phyloP scores from a whole-genome alignment of 1,140 invertebrate genomes.

The Harpegnathos saltator region DNA sequence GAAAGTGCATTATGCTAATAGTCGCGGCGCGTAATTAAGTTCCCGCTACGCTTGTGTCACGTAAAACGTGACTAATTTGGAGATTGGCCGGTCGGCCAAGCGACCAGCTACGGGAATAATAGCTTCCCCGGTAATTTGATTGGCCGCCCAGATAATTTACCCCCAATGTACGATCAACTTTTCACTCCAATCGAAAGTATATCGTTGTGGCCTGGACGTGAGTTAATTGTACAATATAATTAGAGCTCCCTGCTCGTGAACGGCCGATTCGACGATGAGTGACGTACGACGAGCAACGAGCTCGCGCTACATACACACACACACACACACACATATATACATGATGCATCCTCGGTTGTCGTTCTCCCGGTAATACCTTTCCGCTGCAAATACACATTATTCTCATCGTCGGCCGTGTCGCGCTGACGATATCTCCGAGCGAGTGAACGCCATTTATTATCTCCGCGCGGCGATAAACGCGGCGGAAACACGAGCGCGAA shows the following conservation, averaged over 20 bases:
- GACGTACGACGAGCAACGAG: not conserved
- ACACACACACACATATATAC: too few relatives aligned
- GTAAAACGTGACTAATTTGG: slow-evolving; percentile 12
- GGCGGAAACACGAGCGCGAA: not conserved
- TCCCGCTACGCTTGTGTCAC: not conserved
- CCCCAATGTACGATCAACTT: not conserved
- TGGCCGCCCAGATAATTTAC: slow-evolving; percentile 14
- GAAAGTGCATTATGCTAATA: slow-evolving; percentile 31
- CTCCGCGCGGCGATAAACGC: not conserved
- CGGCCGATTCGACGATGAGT: not conserved
- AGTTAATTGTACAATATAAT: not conserved
- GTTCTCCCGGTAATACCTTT: not conserved
- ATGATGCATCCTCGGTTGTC: too few relatives aligned
- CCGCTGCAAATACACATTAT: not conserved
- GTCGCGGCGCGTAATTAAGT: slow-evolving; percentile 24
- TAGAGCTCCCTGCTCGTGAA: not conserved
- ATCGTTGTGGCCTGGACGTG: not conserved
- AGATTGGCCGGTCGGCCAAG: slow-evolving; percentile 7
- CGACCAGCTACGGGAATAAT: not conserved
- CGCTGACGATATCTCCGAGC: not conserved
- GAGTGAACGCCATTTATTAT: slow-evolving; percentile 1
- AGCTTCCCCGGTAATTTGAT: slow-evolving; percentile 25
- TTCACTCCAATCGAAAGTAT: not conserved
- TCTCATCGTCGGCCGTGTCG: not conserved
- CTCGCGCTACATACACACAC: not conserved